These are phyloP conservation scores for Steinernema khuongi DNA, from an alignment of 1,140 invertebrate species.

Conservation along the genomic window DNA sequence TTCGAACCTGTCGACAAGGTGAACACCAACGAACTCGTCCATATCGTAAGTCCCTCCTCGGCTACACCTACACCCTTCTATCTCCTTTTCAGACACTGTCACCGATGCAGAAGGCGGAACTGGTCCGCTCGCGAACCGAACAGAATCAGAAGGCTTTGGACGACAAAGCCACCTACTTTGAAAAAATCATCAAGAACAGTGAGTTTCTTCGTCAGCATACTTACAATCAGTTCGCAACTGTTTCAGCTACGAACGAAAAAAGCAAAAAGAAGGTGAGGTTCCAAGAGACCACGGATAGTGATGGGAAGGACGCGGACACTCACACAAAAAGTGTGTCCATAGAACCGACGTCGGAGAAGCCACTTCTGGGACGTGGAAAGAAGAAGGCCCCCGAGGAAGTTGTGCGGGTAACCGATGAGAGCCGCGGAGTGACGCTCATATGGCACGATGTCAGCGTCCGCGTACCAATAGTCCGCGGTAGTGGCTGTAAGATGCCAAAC, in stretches of 20 bases:
- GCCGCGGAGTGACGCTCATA: neutral
- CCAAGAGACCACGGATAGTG: neutral
- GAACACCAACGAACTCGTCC: neutral
- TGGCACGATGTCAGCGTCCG: neutral
- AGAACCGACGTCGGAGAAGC: neutral
- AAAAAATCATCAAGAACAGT: neutral
- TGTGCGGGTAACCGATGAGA: neutral
- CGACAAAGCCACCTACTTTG: neutral
- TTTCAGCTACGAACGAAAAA: neutral
- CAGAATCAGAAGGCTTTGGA: neutral
- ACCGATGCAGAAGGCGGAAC: neutral
- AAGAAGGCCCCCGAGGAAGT: neutral
- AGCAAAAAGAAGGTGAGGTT: neutral
- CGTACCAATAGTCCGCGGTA: neutral
- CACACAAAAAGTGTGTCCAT: too few relatives aligned
- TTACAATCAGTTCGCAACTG: neutral
- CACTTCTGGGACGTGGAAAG: neutral
- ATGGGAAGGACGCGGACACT: neutral
- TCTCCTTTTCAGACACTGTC: neutral
- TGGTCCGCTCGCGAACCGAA: neutral
- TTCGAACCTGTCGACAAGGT: neutral
- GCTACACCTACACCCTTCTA: neutral
- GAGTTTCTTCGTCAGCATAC: too few relatives aligned
- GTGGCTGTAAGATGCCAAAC: neutral
- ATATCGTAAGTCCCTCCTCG: neutral